Evolutionary conservation across 2,113 vertebrate species (phyloP).

Genomic region (Hydrochoerus hydrochaeris): DNA sequence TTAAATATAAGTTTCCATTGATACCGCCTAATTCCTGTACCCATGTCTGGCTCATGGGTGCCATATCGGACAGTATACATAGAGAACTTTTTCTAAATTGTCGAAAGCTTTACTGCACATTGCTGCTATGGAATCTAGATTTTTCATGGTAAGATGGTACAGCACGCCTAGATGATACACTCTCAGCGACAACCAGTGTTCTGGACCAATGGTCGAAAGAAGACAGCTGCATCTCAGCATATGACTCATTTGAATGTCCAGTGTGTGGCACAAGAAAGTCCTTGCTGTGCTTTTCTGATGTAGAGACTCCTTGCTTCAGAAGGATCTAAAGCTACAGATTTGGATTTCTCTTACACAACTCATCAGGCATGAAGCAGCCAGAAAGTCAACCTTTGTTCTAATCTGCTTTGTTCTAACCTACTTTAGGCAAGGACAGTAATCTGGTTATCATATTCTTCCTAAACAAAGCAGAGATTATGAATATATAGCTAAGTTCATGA

Average conservation of each 20-base stretch:
- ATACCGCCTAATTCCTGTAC: neutral
- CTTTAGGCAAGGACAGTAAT: neutral
- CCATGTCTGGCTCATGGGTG: neutral
- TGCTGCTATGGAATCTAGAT: neutral
- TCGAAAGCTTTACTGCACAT: neutral
- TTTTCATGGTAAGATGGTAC: neutral
- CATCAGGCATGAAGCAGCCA: neutral
- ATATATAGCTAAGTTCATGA: neutral
- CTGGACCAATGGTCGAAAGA: neutral
- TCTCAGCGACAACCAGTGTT: neutral
- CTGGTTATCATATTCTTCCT: neutral
- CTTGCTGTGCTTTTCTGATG: neutral
- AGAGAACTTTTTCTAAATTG: neutral
- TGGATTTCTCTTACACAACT: neutral
- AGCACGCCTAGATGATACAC: too few relatives aligned
- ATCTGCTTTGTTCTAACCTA: constrained; percentile 30
- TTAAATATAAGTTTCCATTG: neutral
- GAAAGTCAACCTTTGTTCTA: constrained; percentile 53
- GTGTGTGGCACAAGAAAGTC: neutral
- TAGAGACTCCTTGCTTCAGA: neutral
- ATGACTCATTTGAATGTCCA: neutral
- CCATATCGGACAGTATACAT: neutral
- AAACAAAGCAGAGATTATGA: neutral
- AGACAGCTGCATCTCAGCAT: neutral
- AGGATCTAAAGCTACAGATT: constrained; percentile 14